phyloP scores from a whole-genome alignment of 2,797 vertebrate genomes.

The Acanthurus leucopareius region DNA sequence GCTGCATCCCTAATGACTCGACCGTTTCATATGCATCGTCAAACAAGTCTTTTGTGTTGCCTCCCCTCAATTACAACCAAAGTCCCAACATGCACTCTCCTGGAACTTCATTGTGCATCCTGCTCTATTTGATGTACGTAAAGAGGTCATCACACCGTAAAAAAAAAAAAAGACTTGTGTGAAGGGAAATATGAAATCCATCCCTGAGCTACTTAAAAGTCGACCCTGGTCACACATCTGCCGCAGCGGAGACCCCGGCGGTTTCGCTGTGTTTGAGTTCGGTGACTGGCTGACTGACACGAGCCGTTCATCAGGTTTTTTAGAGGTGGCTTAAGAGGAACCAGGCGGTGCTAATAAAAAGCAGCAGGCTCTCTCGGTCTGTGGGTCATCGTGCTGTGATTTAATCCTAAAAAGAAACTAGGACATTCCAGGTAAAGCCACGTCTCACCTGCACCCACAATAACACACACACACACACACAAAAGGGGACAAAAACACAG shows the following conservation, averaged over 20 bases:
- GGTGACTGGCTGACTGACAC: conserved; percentile 35
- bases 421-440: conserved; percentile 23
- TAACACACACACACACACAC: neutral
- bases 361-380: conserved; percentile 47
- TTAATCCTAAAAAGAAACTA: neutral
- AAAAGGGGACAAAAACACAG: neutral
- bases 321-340: conserved; percentile 42
- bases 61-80: conserved; percentile 24
- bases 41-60: conserved; percentile 12
- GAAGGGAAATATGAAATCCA: conserved; percentile 41
- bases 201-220: conserved; percentile 29
- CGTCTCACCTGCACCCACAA: neutral
- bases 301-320: conserved; percentile 17
- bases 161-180: neutral
- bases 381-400: conserved; percentile 34
- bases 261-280: neutral
- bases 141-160: conserved; percentile 15
- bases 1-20: conserved; percentile 42
- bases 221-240: neutral
- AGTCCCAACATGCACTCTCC: neutral
- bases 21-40: conserved; percentile 38
- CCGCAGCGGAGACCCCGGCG: neutral
- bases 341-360: conserved; percentile 55
- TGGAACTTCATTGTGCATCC: conserved; percentile 1
- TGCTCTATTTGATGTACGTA: neutral